A percentile compares a stretch with the other conserved stretches of the same genome.
phyloP scores from a whole-genome alignment of 2,797 vertebrate genomes.

The Danio albolineatus region DNA sequence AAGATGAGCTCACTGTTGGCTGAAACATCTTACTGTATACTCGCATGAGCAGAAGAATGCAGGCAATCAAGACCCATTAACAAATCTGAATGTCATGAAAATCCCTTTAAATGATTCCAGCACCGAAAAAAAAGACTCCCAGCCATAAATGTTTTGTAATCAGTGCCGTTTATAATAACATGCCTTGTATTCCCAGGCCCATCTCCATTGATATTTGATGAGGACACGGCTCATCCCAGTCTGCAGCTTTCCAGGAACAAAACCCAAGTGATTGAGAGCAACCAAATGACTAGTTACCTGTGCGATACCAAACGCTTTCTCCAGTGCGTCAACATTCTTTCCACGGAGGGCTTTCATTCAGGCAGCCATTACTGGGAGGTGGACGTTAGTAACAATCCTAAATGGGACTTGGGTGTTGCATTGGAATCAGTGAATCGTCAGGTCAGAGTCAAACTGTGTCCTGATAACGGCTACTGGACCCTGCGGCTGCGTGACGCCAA shows the following conservation, averaged over 20 bases:
- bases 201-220: conserved; percentile 80
- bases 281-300: conserved; percentile 52
- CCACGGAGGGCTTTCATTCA: conserved; percentile 73
- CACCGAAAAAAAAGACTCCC: too few species aligned
- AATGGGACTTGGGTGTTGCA: conserved; percentile 89
- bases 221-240: conserved; percentile 84
- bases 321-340: conserved; percentile 85
- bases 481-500: conserved; percentile 79
- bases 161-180: not conserved
- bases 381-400: conserved; percentile 82
- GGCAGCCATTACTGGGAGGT: conserved; percentile 90
- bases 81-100: not conserved
- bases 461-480: conserved; percentile 85
- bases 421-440: conserved; percentile 77
- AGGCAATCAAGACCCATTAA: not conserved
- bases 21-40: not conserved
- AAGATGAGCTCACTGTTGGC: too few species aligned
- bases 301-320: conserved; percentile 77
- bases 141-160: not conserved
- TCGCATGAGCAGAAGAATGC: not conserved
- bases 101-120: not conserved
- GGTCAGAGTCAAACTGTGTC: conserved; percentile 81
- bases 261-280: conserved; percentile 78
- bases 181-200: conserved; percentile 73
- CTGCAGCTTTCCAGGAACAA: conserved; percentile 81